Evolutionary conservation across 2,797 vertebrate genomes (phyloP).

Genomic region (Poliocrania exsul): DNA sequence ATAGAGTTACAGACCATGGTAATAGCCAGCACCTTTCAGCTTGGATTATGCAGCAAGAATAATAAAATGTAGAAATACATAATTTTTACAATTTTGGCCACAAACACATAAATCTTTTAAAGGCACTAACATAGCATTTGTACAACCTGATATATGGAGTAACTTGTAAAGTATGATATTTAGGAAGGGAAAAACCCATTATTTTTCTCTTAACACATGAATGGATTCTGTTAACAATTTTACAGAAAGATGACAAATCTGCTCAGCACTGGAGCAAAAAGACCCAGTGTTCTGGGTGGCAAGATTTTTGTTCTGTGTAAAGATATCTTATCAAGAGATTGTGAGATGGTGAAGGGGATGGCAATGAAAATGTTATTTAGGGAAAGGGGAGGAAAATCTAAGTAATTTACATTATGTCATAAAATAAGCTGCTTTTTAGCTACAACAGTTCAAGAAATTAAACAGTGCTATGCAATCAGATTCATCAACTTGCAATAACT

Average conservation of each 20-base stretch:
- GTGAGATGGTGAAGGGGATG: not conserved
- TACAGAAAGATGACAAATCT: not conserved
- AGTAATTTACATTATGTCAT: not conserved
- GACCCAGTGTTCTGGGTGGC: not conserved
- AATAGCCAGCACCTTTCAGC: conserved; percentile 32
- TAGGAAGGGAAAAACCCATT: not conserved
- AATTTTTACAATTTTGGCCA: conserved; percentile 38
- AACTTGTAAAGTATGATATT: conserved; percentile 27
- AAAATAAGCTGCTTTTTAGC: not conserved
- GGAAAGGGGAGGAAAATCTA: not conserved
- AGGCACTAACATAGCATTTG: not conserved
- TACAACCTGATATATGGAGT: not conserved
- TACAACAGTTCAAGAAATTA: not conserved
- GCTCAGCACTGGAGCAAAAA: not conserved
- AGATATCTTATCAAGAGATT: not conserved
- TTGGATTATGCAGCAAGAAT: conserved; percentile 22
- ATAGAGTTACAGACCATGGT: not conserved
- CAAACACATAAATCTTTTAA: conserved; percentile 42
- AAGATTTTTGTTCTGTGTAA: not conserved
- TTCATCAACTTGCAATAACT: not conserved
- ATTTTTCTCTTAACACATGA: not conserved
- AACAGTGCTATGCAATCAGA: not conserved
- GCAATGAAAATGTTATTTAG: not conserved
- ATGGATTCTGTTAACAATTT: not conserved
- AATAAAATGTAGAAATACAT: conserved; percentile 52